Conservation (phyloP, 2,797 vertebrate genomes). For the Sphenodon punctatus region DNA sequence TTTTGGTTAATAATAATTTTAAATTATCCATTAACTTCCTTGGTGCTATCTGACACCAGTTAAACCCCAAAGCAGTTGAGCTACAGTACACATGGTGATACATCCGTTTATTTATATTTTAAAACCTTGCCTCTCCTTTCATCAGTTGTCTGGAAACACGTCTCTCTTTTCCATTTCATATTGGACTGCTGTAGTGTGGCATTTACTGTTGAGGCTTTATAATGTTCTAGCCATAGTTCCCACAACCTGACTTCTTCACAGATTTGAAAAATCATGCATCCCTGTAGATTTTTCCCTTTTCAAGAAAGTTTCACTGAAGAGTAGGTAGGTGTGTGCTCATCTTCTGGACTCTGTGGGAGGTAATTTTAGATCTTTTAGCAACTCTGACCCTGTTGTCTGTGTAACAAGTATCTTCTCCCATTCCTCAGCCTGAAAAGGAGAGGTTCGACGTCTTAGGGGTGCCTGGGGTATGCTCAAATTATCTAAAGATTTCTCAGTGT, state of each 20-base stretch:
- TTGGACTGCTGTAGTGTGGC: neutral
- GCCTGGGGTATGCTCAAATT: conserved; percentile 19
- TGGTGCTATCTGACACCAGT: neutral
- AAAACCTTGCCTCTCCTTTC: conserved; percentile 16
- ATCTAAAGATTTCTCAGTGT: conserved; percentile 30
- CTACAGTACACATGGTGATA: conserved; percentile 12
- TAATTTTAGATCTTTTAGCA: conserved; percentile 36
- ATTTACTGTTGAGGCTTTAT: neutral
- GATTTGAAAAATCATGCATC: neutral
- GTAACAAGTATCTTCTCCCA: neutral
- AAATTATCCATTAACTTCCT: conserved; percentile 1
- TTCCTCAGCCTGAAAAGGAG: conserved; percentile 21
- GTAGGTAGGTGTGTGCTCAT: conserved; percentile 10
- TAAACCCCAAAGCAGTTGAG: neutral
- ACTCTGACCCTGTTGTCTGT: neutral
- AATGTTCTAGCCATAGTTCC: neutral
- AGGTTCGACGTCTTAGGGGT: neutral
- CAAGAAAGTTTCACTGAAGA: neutral
- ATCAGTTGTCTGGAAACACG: neutral
- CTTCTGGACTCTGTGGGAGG: conserved; percentile 7
- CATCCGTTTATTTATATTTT: neutral
- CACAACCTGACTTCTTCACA: neutral
- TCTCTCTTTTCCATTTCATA: neutral
- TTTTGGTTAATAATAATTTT: conserved; percentile 29
- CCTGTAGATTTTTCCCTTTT: neutral